Base-by-base conservation (phyloP, 2,888 invertebrate species). In the Tuta absoluta region DNA sequence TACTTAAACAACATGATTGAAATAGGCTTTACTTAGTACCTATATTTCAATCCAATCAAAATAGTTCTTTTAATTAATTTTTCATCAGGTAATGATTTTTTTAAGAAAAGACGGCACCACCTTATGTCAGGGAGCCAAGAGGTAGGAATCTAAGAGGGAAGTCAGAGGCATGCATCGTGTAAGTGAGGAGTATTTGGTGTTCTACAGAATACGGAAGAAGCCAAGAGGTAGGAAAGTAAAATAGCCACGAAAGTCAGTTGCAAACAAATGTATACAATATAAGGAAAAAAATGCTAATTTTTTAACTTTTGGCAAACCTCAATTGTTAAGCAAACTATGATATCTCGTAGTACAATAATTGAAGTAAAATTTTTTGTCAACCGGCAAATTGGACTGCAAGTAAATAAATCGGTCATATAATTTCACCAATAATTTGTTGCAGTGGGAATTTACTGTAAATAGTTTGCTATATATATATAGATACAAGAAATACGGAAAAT, bases 291-390 rank as follows among this genome's bases (percentile, higher is more conserved):
- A 90, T 90, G 91, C 91, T 82, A 91, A 91, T 90, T 91, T 28
- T 91, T 89, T 87, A 89, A 91, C 89, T 85, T 81, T 86, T 90
- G 91, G 91, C 91, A 91, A 91, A 90, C 90, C 89, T 91, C 91
- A 91, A 91, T 91, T 91, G 91, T 91, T 91, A 91, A 91, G 89
- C 82, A 85, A 83, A 79, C 76, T 70, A 71, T 72, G 65, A 17
- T 48, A 70, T 71, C 74, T 69, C 71, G 72, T 74, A 68, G 69
- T 74, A 73, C 8, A 71, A 72, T 70, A 71, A 73, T 70, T 77
- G 76, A 69, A 65, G 75, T 23, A 14, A 23, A 12, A 11, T 3
- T 19, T 4, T 53, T 14, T 67, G 66, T n/a, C n/a, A 72, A 69
- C 76, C 79, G 71, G 78, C 75, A 71, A 75, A 69, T 71, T 67